Evolutionary conservation across 2,888 invertebrate species (phyloP).

Genomic region (Caenorhabditis japonica): DNA sequence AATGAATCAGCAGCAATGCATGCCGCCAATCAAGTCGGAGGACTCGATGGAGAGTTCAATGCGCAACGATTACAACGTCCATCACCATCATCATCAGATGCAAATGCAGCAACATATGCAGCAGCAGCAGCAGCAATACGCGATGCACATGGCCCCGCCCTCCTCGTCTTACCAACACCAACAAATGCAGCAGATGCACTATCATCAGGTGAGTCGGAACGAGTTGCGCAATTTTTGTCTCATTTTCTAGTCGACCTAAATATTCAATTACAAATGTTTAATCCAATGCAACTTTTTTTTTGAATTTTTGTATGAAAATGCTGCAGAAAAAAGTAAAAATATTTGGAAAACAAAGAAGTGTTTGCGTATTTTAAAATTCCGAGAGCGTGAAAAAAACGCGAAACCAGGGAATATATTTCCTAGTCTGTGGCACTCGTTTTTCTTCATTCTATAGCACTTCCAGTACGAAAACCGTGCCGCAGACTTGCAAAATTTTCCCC

Average conservation of each 20-base stretch:
- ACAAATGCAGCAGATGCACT: conserved; percentile 44
- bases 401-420: too few relatives aligned
- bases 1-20: conserved; percentile 35
- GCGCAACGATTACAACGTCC: conserved; percentile 21
- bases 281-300: too few relatives aligned
- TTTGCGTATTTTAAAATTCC: too few relatives aligned
- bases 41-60: conserved; percentile 24
- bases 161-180: conserved; percentile 35
- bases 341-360: too few relatives aligned
- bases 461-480: too few relatives aligned
- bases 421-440: too few relatives aligned
- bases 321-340: too few relatives aligned
- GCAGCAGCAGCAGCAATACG: conserved; percentile 40
- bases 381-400: too few relatives aligned
- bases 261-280: too few relatives aligned
- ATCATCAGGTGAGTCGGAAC: conserved; percentile 29
- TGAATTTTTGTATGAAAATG: neutral
- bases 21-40: conserved; percentile 34
- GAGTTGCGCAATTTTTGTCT: neutral
- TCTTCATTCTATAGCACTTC: too few relatives aligned
- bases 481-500: too few relatives aligned
- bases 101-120: conserved; percentile 48
- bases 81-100: conserved; percentile 41
- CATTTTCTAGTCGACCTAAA: too few relatives aligned
- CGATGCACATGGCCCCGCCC: conserved; percentile 28